Conservation (phyloP, 2,888 invertebrate species). For the Uloborus plumipes region DNA sequence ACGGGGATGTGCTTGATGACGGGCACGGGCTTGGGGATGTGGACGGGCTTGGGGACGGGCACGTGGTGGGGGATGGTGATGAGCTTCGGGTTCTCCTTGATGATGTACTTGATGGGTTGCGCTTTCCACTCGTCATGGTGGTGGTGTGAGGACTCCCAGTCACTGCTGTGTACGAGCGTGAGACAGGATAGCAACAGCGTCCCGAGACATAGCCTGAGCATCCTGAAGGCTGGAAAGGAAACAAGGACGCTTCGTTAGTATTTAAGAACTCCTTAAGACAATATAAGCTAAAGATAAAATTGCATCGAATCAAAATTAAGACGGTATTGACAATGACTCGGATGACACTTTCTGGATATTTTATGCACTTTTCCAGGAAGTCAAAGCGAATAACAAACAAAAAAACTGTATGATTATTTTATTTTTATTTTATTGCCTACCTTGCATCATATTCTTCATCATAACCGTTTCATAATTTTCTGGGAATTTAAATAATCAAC, state of each 20-base stretch:
- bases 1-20: conserved; percentile 55
- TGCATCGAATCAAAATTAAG: too few relatives aligned
- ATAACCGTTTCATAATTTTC: too few relatives aligned
- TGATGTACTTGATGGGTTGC: conserved; percentile 62
- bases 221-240: conserved; percentile 17
- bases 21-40: conserved; percentile 55
- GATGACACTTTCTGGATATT: too few relatives aligned
- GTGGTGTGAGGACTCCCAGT: conserved; percentile 13
- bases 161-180: conserved; percentile 23
- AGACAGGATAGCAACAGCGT: conserved; percentile 44
- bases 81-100: conserved; percentile 61
- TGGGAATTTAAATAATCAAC: too few relatives aligned
- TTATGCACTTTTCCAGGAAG: too few relatives aligned
- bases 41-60: conserved; percentile 54
- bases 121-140: conserved; percentile 50
- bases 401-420: too few relatives aligned
- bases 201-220: conserved; percentile 48
- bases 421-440: too few relatives aligned
- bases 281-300: too few relatives aligned
- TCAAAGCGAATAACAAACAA: too few relatives aligned
- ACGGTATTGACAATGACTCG: too few relatives aligned
- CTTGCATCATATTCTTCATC: too few relatives aligned
- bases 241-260: neutral
- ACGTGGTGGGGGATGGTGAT: conserved; percentile 64
- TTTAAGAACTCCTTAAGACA: too few relatives aligned